Evolutionary conservation across 37 sponge, comb jelly and placozoan species (phyloP).

Genomic region (Mnemiopsis leidyi): DNA sequence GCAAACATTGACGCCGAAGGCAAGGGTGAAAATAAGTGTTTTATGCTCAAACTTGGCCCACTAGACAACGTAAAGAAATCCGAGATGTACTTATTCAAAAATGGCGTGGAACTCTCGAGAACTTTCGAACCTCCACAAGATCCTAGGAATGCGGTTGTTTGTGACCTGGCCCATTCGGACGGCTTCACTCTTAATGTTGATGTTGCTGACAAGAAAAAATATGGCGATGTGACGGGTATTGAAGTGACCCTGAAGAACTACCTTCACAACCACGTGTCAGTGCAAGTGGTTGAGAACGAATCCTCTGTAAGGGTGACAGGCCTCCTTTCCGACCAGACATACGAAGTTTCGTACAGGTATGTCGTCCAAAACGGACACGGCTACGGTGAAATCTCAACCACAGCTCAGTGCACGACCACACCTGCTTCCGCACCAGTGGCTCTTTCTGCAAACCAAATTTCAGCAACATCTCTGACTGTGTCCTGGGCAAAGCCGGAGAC

Average conservation of each 20-base stretch:
- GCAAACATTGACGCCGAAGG: neutral
- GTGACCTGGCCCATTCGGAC: neutral
- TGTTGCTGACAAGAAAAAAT: neutral
- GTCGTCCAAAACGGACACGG: neutral
- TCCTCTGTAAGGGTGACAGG: neutral
- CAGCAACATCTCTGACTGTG: neutral
- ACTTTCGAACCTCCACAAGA: neutral
- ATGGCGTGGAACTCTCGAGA: neutral
- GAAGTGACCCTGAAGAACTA: neutral
- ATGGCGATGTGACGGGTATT: slow-evolving; percentile 32
- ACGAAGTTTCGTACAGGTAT: neutral
- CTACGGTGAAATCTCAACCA: neutral
- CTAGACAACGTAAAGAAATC: neutral
- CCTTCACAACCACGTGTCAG: neutral
- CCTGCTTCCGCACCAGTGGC: neutral
- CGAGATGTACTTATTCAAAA: neutral
- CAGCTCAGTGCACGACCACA: neutral
- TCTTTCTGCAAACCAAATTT: neutral
- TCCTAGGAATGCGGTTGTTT: neutral
- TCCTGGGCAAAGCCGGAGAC: neutral
- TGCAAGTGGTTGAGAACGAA: neutral
- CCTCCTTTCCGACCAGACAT: neutral
- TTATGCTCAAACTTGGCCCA: neutral
- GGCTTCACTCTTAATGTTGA: neutral
- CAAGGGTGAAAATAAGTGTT: neutral